Conservation (phyloP, 2,888 invertebrate genomes). For the Phortica magna region DNA sequence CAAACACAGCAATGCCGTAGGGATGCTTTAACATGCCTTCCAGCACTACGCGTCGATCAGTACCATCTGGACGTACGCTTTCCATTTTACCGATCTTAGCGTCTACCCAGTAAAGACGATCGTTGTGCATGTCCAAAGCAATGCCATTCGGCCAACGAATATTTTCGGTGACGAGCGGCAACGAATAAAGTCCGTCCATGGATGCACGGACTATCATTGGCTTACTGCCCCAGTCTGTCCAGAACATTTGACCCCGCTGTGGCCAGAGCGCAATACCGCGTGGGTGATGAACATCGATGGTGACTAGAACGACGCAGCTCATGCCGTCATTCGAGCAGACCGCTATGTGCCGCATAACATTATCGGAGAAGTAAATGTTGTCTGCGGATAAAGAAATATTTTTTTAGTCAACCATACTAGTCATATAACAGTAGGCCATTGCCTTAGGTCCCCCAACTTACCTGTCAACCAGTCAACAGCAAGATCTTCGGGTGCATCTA, state of each 20-base stretch:
- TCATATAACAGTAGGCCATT: neutral
- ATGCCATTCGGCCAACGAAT: slow-evolving; percentile 91
- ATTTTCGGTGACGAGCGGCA: slow-evolving; percentile 82
- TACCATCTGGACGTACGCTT: slow-evolving; percentile 83
- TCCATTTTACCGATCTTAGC: slow-evolving; percentile 84
- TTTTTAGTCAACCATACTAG: neutral
- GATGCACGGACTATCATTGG: slow-evolving; percentile 87
- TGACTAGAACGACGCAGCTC: slow-evolving; percentile 83
- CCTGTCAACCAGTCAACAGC: slow-evolving; percentile 88
- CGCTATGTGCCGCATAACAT: slow-evolving; percentile 84
- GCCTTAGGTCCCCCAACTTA: neutral
- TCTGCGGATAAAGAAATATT: slow-evolving; percentile 42
- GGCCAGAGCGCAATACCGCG: slow-evolving; percentile 86
- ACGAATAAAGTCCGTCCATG: slow-evolving; percentile 89
- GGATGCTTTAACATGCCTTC: slow-evolving; percentile 87
- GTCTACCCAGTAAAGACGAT: slow-evolving; percentile 94
- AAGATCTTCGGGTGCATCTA: slow-evolving; percentile 86
- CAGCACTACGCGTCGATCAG: slow-evolving; percentile 81
- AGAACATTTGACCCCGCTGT: slow-evolving; percentile 88
- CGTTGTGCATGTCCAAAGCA: slow-evolving; percentile 87
- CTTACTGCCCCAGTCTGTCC: slow-evolving; percentile 91
- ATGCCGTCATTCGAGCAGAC: slow-evolving; percentile 85
- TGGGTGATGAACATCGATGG: slow-evolving; percentile 82
- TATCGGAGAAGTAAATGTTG: slow-evolving; percentile 91
- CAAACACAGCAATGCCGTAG: slow-evolving; percentile 91